phyloP scores from a whole-genome alignment of 2,888 invertebrate species.

The Hoplodrina ambigua region DNA sequence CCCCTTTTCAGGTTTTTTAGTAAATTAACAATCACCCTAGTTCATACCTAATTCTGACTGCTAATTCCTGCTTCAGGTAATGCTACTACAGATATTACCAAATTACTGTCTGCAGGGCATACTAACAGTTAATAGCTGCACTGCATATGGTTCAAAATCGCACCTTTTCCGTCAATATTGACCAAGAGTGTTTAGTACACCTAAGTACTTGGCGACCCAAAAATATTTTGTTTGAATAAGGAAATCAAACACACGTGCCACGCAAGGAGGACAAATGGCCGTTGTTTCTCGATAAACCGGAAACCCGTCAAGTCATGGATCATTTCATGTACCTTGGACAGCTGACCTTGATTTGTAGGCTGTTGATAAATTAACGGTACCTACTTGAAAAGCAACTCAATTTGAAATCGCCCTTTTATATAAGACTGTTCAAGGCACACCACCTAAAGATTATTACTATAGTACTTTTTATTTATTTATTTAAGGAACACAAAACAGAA shows the following conservation, averaged over 20 bases:
- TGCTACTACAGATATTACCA: too few species aligned
- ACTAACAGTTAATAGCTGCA: neutral
- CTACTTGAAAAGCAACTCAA: neutral
- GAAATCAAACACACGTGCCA: conserved; percentile 2
- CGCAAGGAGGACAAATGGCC: conserved; percentile 15
- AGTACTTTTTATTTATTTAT: too few species aligned
- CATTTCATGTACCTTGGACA: conserved; percentile 13
- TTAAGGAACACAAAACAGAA: too few species aligned
- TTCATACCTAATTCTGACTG: neutral
- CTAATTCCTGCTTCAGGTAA: neutral
- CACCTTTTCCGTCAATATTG: neutral
- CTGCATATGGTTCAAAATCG: neutral
- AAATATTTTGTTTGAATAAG: conserved; percentile 12
- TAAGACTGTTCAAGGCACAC: too few species aligned
- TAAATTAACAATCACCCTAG: neutral
- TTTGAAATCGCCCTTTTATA: neutral
- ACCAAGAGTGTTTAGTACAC: neutral
- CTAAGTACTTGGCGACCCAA: neutral
- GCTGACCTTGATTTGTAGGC: conserved; percentile 22
- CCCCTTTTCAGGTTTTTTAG: too few species aligned
- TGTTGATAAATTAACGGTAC: neutral
- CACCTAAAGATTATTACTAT: too few species aligned
- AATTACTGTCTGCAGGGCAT: neutral
- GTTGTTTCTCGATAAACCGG: conserved; percentile 22
- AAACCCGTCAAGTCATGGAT: conserved; percentile 24